Percentiles rank a stretch among this genome's conserved stretches.
These are phyloP conservation scores for Boloria selene DNA, from an alignment of 2,888 invertebrate species.

Conservation along the genomic window DNA sequence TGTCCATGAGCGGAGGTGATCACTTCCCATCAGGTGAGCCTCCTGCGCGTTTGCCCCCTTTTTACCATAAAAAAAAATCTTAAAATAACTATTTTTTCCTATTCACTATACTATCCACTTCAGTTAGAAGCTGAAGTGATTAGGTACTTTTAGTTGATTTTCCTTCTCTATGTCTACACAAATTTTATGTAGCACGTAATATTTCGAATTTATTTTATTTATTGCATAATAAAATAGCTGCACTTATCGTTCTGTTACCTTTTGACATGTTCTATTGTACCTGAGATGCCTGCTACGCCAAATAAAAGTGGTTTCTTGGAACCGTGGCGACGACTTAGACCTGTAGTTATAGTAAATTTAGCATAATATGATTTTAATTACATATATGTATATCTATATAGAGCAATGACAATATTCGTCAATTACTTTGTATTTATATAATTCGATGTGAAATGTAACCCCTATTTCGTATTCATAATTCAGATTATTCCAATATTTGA, in stretches of 20 bases:
- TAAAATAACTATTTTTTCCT: no score
- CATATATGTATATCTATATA: conserved; percentile 52
- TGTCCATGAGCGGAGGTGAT: no score
- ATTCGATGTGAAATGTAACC: not conserved
- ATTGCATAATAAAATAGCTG: not conserved
- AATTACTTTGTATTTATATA: conserved; percentile 60
- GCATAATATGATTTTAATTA: conserved; percentile 26
- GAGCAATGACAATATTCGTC: conserved; percentile 73
- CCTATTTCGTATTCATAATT: not conserved
- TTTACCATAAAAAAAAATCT: no score
- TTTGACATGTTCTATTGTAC: conserved; percentile 72
- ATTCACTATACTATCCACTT: no score
- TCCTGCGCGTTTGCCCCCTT: no score
- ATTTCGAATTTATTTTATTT: conserved; percentile 1
- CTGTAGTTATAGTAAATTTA: conserved; percentile 31
- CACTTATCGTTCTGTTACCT: conserved; percentile 24
- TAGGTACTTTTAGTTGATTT: not conserved
- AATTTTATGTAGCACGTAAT: not conserved
- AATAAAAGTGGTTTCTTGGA: conserved; percentile 57
- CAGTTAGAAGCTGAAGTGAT: no score
- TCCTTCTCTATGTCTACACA: not conserved
- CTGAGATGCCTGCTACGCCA: conserved; percentile 66
- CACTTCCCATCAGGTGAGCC: no score
- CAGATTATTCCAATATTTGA: conserved; percentile 1
- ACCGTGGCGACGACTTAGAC: conserved; percentile 58